Evolutionary conservation across 2,113 vertebrate genomes (phyloP).

Genomic region (Dryoscopus gambensis): DNA sequence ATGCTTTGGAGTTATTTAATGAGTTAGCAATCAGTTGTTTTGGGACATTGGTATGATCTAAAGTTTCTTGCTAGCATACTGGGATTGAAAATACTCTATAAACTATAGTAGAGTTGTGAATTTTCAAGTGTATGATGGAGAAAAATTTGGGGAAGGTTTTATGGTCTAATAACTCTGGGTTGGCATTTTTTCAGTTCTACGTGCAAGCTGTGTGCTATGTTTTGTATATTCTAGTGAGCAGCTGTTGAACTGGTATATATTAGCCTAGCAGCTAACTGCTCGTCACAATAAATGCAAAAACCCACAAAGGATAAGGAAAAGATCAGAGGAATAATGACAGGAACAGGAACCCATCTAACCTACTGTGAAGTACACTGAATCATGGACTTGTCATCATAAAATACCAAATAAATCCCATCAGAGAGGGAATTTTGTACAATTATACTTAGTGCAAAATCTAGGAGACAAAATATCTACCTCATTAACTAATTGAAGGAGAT

Average conservation of each 20-base stretch:
- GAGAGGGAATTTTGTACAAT: background rate
- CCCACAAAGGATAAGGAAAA: background rate
- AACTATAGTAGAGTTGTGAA: background rate
- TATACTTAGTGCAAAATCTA: background rate
- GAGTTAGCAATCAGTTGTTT: background rate
- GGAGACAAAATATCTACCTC: background rate
- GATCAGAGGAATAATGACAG: background rate
- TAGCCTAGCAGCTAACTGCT: background rate
- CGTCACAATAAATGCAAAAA: background rate
- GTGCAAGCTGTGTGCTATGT: background rate
- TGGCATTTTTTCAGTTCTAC: background rate
- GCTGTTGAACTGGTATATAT: background rate
- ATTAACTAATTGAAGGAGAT: background rate
- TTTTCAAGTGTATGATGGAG: background rate
- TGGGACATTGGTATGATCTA: background rate
- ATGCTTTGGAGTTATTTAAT: background rate
- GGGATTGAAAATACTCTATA: background rate
- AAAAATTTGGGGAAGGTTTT: background rate
- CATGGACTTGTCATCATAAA: background rate
- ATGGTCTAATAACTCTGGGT: background rate
- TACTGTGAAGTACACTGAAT: background rate
- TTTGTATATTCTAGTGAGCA: background rate
- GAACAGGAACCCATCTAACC: background rate
- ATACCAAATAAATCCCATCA: background rate
- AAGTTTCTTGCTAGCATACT: background rate